Evolutionary conservation across 2,113 vertebrate genomes (phyloP).

Genomic region (Ailuropoda melanoleuca): DNA sequence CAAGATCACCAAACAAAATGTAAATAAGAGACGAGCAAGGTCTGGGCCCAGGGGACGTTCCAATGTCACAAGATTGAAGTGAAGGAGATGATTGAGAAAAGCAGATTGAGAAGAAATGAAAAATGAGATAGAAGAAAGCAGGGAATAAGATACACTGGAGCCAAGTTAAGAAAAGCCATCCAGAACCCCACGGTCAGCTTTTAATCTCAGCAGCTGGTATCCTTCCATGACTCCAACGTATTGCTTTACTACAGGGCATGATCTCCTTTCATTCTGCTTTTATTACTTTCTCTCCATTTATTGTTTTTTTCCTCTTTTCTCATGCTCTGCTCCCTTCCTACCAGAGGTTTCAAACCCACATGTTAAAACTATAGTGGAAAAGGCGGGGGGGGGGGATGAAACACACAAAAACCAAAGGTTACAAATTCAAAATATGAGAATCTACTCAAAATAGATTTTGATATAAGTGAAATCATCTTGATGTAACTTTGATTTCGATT

Average conservation of each 20-base stretch:
- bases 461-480: conserved; percentile 7
- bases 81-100: neutral
- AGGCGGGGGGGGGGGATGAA: neutral
- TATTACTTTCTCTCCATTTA: neutral
- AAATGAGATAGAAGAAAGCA: neutral
- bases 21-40: neutral
- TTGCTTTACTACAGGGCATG: too few species aligned
- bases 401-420: neutral
- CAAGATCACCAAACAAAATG: neutral
- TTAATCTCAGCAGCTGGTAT: too few species aligned
- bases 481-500: neutral
- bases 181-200: neutral
- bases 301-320: neutral
- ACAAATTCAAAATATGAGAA: neutral
- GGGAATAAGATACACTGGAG: neutral
- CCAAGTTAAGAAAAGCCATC: neutral
- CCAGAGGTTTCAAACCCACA: neutral
- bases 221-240: too few species aligned
- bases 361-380: neutral
- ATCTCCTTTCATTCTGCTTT: neutral
- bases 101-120: neutral
- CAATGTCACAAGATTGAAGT: neutral
- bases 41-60: neutral
- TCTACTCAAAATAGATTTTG: neutral
- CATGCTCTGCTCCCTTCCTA: neutral